Conservation (phyloP, 2,888 invertebrate genomes). For the Uropetala carovei region DNA sequence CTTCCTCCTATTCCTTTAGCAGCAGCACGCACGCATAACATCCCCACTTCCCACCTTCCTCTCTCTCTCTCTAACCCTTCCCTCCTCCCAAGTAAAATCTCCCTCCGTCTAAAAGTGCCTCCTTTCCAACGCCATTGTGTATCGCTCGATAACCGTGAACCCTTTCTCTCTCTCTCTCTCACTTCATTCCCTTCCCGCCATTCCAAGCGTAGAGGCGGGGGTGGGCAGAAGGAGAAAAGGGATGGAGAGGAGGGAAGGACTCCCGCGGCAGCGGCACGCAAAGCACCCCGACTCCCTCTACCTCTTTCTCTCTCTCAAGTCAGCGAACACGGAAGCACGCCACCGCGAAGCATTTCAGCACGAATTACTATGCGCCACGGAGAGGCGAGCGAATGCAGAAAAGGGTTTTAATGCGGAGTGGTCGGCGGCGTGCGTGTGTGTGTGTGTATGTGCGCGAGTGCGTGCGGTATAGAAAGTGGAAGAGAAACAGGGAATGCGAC, state of each 20-base stretch:
- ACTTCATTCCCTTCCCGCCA: too few relatives aligned
- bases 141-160: conserved; percentile 17
- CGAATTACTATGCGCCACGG: neutral
- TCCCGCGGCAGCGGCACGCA: neutral
- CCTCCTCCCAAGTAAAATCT: neutral
- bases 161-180: neutral
- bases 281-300: neutral
- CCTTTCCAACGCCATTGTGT: neutral
- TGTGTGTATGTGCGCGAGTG: too few relatives aligned
- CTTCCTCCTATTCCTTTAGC: too few relatives aligned
- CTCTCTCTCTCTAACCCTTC: too few relatives aligned
- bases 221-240: neutral
- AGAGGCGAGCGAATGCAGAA: neutral
- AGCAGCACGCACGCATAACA: neutral
- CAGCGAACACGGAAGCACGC: conserved; percentile 18
- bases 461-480: neutral
- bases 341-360: neutral
- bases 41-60: too few relatives aligned
- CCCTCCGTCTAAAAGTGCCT: neutral
- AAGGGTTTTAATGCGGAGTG: too few relatives aligned
- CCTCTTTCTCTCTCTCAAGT: neutral
- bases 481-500: neutral
- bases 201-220: neutral
- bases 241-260: too few relatives aligned
- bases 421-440: too few relatives aligned